phyloP scores from a whole-genome alignment of 1,140 invertebrate species.

The Propsilocerus akamusi region DNA sequence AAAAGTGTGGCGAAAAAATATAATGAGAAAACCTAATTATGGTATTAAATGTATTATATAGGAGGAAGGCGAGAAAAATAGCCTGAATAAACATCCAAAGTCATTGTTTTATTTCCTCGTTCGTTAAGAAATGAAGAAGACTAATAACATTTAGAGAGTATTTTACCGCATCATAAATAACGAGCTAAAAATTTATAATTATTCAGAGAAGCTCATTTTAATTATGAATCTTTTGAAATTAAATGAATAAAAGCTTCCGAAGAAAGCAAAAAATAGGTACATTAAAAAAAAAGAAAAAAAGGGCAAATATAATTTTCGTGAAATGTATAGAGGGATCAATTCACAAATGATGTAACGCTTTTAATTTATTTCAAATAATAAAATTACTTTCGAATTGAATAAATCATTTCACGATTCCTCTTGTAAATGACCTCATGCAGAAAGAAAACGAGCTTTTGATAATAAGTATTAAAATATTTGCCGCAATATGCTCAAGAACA shows the following conservation, averaged over 20 bases:
- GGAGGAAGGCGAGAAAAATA: neutral
- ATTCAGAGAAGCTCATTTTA: constrained; percentile 9
- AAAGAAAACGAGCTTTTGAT: no score
- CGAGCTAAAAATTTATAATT: constrained; percentile 11
- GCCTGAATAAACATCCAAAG: neutral
- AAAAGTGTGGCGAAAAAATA: neutral
- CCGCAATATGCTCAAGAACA: no score
- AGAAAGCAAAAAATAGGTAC: constrained; percentile 6
- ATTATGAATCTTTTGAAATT: neutral
- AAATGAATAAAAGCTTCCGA: neutral
- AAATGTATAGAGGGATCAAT: constrained; percentile 16
- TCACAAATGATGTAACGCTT: constrained; percentile 16
- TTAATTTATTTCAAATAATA: constrained; percentile 13
- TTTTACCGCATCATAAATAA: constrained; percentile 10
- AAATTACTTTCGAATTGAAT: constrained; percentile 15
- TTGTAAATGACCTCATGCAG: no score
- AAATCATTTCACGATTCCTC: no score
- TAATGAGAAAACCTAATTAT: constrained; percentile 1
- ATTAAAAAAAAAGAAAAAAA: constrained; percentile 3
- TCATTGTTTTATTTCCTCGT: no score
- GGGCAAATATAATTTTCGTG: neutral
- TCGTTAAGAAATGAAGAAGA: no score
- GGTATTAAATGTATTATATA: neutral
- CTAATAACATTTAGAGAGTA: no score
- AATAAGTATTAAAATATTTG: no score